Conservation (phyloP, 2,113 vertebrate genomes). For the Dicrurus megarhynchus region DNA sequence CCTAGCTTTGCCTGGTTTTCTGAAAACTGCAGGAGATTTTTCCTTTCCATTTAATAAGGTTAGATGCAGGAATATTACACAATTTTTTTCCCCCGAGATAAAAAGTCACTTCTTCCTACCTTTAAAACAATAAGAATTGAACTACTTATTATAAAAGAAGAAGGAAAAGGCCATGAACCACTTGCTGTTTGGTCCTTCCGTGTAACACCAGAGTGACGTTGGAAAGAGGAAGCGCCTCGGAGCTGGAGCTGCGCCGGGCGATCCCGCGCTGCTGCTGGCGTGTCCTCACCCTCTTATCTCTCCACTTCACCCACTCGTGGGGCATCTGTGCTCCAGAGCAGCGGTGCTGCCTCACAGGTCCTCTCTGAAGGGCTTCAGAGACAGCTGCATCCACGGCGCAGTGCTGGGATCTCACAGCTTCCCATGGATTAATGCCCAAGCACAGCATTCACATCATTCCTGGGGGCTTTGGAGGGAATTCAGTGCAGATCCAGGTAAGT, state of each 20-base stretch:
- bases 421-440: background rate
- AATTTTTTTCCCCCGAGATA: background rate
- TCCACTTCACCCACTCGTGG: background rate
- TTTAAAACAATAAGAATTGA: background rate
- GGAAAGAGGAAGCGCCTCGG: background rate
- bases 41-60: background rate
- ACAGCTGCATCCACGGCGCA: accelerated
- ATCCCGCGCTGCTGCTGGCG: accelerated
- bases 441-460: accelerated
- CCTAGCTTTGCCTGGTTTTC: background rate
- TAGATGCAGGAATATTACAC: background rate
- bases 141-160: too few relatives aligned
- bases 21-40: background rate
- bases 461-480: background rate
- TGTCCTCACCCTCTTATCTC: background rate
- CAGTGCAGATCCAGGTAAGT: background rate
- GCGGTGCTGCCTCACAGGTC: background rate
- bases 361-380: background rate
- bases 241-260: accelerated
- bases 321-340: background rate
- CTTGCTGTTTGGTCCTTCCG: background rate
- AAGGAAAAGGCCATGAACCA: background rate
- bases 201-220: background rate
- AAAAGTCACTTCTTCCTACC: background rate
- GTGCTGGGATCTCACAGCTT: accelerated